phyloP scores from a whole-genome alignment of 2,113 vertebrate genomes.

The Chionis minor region DNA sequence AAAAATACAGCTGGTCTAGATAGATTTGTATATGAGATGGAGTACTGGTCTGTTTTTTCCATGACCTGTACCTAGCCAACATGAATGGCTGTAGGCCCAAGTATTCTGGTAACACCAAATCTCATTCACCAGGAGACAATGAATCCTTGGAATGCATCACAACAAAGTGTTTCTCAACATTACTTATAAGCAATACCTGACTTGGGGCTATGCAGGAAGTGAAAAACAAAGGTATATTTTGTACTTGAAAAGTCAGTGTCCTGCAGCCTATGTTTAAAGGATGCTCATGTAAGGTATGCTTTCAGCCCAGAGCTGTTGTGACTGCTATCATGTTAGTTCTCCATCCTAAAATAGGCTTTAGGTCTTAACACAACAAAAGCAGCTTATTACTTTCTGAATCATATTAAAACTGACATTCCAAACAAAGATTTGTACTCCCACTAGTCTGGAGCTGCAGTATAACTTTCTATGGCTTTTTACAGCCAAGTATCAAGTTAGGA shows the following conservation, averaged over 20 bases:
- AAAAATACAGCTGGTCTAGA: neutral
- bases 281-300: neutral
- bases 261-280: neutral
- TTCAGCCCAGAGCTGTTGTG: neutral
- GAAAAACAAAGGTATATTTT: neutral
- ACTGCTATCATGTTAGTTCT: neutral
- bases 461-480: neutral
- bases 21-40: neutral
- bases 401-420: neutral
- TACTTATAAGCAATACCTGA: neutral
- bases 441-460: neutral
- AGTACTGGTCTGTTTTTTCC: neutral
- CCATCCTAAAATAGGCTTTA: neutral
- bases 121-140: neutral
- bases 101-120: neutral
- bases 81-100: neutral
- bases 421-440: neutral
- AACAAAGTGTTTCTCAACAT: neutral
- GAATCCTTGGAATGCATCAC: neutral
- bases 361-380: neutral
- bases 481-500: neutral
- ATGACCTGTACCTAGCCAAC: neutral
- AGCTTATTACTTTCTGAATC: neutral
- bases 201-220: neutral
- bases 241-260: neutral